Percentiles rank a stretch among this genome's conserved stretches.
Conservation (phyloP, 1,140 invertebrate genomes). For the Drosophila repletoides region DNA sequence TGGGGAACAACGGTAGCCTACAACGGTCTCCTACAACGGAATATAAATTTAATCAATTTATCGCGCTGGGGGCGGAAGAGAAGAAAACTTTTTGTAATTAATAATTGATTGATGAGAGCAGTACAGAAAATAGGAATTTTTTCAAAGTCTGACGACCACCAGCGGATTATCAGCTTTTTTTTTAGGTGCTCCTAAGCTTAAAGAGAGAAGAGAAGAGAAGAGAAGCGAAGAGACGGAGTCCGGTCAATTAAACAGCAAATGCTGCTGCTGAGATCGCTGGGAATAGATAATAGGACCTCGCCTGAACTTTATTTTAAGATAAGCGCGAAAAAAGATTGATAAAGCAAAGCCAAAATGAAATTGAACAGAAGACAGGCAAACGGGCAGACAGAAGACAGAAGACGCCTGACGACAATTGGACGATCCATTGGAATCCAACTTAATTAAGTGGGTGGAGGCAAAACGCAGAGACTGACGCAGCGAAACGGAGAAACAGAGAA, state of each 20-base stretch:
- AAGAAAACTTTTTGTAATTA: conserved; percentile 62
- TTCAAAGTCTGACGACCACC: conserved; percentile 22
- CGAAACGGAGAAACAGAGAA: background rate
- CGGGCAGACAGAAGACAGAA: conserved; percentile 1
- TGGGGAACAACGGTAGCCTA: conserved; percentile 1
- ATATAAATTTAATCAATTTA: conserved; percentile 76
- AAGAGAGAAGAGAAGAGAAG: conserved; percentile 9
- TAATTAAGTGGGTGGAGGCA: conserved; percentile 70
- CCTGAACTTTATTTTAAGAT: conserved; percentile 73
- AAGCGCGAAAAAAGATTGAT: conserved; percentile 60
- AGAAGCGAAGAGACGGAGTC: background rate
- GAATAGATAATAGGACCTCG: conserved; percentile 75
- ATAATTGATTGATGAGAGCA: conserved; percentile 75
- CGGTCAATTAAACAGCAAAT: conserved; percentile 67
- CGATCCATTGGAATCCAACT: conserved; percentile 3
- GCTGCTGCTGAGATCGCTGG: conserved; percentile 62
- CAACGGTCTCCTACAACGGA: conserved; percentile 28
- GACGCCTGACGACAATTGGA: conserved; percentile 22
- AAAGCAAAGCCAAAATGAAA: conserved; percentile 60
- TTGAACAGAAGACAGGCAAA: conserved; percentile 9
- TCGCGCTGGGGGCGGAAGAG: conserved; percentile 22
- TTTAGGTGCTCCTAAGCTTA: background rate
- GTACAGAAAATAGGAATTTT: background rate
- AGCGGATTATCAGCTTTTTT: conserved; percentile 21
- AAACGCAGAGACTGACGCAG: background rate